These are phyloP conservation scores for Coregonus ussuriensis DNA, from an alignment of 2,797 vertebrate genomes.

Conservation along the genomic window DNA sequence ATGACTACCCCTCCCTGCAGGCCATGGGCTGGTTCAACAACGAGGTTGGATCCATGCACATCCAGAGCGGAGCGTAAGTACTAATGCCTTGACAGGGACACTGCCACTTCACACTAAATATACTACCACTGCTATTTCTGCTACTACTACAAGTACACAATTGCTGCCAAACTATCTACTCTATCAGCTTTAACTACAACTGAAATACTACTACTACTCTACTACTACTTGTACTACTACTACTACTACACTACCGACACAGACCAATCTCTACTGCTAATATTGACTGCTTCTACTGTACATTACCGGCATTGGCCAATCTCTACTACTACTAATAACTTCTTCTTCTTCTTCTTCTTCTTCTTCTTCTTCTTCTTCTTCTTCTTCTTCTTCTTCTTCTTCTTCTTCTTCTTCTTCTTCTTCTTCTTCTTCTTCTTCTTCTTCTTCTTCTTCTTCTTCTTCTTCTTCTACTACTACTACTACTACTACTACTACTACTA, in stretches of 20 bases:
- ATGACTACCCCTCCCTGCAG: slow-evolving; percentile 91
- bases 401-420: too few species aligned
- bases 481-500: too few species aligned
- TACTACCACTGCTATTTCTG: background rate
- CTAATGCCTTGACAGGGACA: background rate
- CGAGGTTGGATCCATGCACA: slow-evolving; percentile 87
- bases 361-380: background rate
- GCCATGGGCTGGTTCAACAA: slow-evolving; percentile 93
- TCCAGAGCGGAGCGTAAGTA: slow-evolving; percentile 90
- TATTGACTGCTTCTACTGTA: background rate
- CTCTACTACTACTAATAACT: background rate
- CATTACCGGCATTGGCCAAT: background rate
- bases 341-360: too few species aligned
- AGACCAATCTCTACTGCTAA: background rate
- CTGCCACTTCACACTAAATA: background rate
- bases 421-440: too few species aligned
- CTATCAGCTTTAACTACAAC: background rate
- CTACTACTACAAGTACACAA: background rate
- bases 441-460: too few species aligned
- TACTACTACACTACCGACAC: background rate
- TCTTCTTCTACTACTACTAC: too few species aligned
- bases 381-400: too few species aligned
- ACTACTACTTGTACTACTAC: background rate
- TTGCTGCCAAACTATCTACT: background rate
- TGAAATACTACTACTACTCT: background rate